These are phyloP conservation scores for Osmoderma eremita DNA, from an alignment of 2,888 invertebrate genomes.

Conservation along the genomic window DNA sequence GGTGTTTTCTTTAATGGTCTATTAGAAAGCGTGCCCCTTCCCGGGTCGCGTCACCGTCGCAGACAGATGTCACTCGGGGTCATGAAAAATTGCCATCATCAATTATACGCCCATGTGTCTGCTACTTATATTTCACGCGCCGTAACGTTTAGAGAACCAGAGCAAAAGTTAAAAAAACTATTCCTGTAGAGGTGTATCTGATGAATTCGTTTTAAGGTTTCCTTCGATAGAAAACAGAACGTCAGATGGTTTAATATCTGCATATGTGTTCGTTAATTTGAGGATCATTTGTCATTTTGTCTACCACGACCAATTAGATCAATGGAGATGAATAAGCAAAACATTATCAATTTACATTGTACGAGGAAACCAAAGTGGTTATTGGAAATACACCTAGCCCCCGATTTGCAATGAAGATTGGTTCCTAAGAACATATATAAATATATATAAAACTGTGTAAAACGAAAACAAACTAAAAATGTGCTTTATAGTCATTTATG, in stretches of 20 bases:
- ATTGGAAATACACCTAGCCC: too few relatives aligned
- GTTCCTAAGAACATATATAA: too few relatives aligned
- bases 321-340: too few relatives aligned
- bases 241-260: background rate
- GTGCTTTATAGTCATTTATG: too few relatives aligned
- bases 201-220: constrained; percentile 19
- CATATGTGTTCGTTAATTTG: background rate
- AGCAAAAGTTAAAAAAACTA: constrained; percentile 11
- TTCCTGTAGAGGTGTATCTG: background rate
- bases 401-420: too few relatives aligned
- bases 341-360: too few relatives aligned
- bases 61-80: constrained; percentile 58
- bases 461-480: too few relatives aligned
- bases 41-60: constrained; percentile 26
- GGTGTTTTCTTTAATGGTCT: constrained; percentile 53
- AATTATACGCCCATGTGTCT: constrained; percentile 55
- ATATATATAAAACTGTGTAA: too few relatives aligned
- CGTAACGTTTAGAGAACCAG: constrained; percentile 11
- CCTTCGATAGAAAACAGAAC: background rate
- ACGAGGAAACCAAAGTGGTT: too few relatives aligned
- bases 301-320: too few relatives aligned
- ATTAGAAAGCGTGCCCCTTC: constrained; percentile 56
- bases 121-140: constrained; percentile 28
- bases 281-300: too few relatives aligned
- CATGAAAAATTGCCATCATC: constrained; percentile 62